Percentiles rank a stretch among this genome's conserved stretches.
phyloP scores from a whole-genome alignment of 2,888 invertebrate species.

The Boloria euphrosyne region DNA sequence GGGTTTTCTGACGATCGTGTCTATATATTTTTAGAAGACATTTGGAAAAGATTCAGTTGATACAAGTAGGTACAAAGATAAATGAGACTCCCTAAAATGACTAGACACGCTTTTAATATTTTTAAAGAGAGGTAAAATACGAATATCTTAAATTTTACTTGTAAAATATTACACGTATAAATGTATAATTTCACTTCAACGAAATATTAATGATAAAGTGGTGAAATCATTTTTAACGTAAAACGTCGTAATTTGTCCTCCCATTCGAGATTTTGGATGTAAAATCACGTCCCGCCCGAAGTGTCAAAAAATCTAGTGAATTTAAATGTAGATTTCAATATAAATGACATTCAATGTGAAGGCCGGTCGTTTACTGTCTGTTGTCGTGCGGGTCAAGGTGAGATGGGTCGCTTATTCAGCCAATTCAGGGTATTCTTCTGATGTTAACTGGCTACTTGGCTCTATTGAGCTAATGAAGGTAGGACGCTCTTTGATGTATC shows the following conservation, averaged over 20 bases:
- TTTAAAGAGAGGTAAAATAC: no score
- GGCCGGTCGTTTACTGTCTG: conserved; percentile 47
- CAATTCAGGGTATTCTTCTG: conserved; percentile 26
- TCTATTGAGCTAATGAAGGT: conserved; percentile 21
- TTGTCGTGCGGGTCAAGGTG: conserved; percentile 46
- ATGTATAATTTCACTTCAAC: neutral
- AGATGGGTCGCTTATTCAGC: conserved; percentile 33
- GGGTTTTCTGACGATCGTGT: conserved; percentile 7
- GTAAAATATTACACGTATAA: neutral
- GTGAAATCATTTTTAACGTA: neutral
- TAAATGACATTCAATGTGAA: conserved; percentile 40
- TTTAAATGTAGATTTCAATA: conserved; percentile 32
- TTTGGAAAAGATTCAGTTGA: neutral
- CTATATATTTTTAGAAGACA: neutral
- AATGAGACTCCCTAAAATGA: neutral
- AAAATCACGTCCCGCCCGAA: conserved; percentile 16
- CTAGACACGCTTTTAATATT: no score
- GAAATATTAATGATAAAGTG: neutral
- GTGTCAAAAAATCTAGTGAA: conserved; percentile 24
- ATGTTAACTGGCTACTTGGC: conserved; percentile 21
- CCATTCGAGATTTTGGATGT: neutral
- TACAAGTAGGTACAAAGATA: neutral
- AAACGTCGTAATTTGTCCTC: neutral
- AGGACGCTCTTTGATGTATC: conserved; percentile 19
- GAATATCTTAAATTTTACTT: neutral